Conservation (phyloP, 2,797 vertebrate species). For the Pipistrellus kuhlii region DNA sequence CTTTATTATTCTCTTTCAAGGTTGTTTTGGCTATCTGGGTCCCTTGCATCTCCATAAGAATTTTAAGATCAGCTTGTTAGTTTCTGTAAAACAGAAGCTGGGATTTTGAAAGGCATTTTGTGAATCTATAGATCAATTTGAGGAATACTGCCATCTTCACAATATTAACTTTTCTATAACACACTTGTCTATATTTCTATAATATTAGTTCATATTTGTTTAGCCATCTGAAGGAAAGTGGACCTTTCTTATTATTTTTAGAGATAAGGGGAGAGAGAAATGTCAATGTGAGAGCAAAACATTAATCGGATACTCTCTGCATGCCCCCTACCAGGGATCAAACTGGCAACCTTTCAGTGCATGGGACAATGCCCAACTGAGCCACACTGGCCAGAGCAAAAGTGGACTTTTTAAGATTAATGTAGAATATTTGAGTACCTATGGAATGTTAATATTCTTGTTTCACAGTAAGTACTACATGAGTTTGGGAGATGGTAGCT, state of each 20-base stretch:
- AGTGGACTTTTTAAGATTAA: conserved; percentile 10
- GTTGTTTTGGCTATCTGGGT: not conserved
- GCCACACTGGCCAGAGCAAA: not conserved
- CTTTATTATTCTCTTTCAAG: conserved; percentile 21
- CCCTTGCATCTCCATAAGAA: not conserved
- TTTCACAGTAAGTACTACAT: not conserved
- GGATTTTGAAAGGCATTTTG: not conserved
- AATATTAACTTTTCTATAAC: not conserved
- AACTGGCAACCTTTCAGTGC: not conserved
- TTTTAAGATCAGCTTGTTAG: not conserved
- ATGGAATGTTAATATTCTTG: not conserved
- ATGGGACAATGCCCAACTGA: not conserved
- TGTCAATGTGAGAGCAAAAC: not conserved
- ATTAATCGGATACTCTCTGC: not conserved
- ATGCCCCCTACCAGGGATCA: not conserved
- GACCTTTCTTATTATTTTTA: not conserved
- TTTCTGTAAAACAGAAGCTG: not conserved
- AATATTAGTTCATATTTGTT: conserved; percentile 22
- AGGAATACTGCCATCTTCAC: not conserved
- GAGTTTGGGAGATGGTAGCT: not conserved
- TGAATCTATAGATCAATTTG: conserved; percentile 24
- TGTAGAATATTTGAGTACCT: conserved; percentile 19
- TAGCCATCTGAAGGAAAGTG: not conserved
- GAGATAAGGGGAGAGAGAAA: not conserved
- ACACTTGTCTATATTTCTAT: not conserved